phyloP scores from a whole-genome alignment of 1,140 invertebrate species.

The Anastrepha obliqua region DNA sequence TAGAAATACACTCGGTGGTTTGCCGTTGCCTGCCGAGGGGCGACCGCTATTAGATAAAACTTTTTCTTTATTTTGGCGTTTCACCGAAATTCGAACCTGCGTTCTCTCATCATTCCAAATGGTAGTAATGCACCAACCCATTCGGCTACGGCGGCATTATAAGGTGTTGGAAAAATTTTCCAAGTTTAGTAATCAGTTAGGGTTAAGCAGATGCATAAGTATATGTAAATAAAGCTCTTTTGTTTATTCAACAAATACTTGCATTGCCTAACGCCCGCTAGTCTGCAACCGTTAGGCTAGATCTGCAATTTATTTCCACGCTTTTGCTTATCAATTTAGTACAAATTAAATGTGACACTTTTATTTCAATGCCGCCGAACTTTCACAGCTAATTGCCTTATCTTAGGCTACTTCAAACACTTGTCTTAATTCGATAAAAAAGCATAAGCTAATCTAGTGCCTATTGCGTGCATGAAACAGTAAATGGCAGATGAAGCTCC shows the following conservation, averaged over 20 bases:
- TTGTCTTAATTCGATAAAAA: constrained; percentile 21
- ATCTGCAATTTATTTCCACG: no score
- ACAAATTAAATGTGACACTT: neutral
- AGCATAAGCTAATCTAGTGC: constrained; percentile 22
- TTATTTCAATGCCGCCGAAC: neutral
- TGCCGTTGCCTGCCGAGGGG: no score
- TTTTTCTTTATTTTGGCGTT: no score
- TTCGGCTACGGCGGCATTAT: no score
- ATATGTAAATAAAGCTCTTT: neutral
- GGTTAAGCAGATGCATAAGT: no score
- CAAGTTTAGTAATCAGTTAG: no score
- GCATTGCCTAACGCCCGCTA: neutral
- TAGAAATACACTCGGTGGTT: no score
- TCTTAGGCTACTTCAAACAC: neutral
- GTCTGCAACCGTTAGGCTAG: neutral
- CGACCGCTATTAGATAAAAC: no score
- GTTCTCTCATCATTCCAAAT: no score
- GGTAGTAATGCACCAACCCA: no score
- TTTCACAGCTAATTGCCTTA: constrained; percentile 18
- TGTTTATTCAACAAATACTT: constrained; percentile 10
- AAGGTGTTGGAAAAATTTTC: no score
- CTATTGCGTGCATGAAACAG: neutral
- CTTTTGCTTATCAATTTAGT: neutral
- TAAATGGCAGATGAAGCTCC: neutral
- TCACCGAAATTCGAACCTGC: no score